phyloP scores from a whole-genome alignment of 2,797 vertebrate genomes.

The Brotula barbata region DNA sequence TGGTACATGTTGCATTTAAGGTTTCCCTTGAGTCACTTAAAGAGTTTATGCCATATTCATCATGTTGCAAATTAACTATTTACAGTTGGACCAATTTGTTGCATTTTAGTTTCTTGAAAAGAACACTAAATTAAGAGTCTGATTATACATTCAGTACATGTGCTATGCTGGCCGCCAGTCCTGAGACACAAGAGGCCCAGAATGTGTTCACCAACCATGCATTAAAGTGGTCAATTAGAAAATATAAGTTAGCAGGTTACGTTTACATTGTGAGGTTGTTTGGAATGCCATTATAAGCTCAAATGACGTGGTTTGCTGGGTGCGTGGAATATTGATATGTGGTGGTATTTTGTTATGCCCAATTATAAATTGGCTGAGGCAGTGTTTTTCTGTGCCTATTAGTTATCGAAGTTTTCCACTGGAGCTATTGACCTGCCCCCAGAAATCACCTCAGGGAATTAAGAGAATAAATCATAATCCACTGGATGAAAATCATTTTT shows the following conservation, averaged over 20 bases:
- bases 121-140: no score
- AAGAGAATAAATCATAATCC: conserved; percentile 62
- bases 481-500: conserved; percentile 60
- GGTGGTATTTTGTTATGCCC: conserved; percentile 53
- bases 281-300: conserved; percentile 41
- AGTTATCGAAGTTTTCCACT: conserved; percentile 64
- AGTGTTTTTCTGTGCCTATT: conserved; percentile 51
- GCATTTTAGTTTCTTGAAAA: no score
- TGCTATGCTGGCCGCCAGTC: no score
- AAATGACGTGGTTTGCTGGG: conserved; percentile 41
- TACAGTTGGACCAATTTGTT: no score
- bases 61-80: not conserved
- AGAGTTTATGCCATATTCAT: conserved; percentile 19
- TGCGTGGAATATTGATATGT: conserved; percentile 50
- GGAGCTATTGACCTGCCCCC: conserved; percentile 58
- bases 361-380: conserved; percentile 51
- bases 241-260: conserved; percentile 41
- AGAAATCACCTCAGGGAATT: conserved; percentile 61
- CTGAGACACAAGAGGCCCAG: conserved; percentile 8
- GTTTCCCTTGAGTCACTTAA: conserved; percentile 10
- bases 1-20: not conserved
- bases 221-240: conserved; percentile 37
- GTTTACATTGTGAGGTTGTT: conserved; percentile 28
- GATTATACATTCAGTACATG: no score
- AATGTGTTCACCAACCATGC: conserved; percentile 7